Base-by-base conservation (phyloP, 2,888 invertebrate genomes). In the Elegia similella region DNA sequence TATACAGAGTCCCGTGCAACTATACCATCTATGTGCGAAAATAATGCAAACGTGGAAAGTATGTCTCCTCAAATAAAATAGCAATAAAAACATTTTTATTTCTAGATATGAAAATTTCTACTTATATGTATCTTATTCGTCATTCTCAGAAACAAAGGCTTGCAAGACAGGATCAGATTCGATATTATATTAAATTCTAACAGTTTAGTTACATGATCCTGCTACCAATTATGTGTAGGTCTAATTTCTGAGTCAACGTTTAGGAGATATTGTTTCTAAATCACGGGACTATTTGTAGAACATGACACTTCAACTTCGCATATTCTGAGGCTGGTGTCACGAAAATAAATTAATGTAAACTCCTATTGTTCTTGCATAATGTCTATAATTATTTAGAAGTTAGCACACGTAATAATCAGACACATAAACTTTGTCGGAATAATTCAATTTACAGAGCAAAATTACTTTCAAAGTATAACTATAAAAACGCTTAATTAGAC, bases 261-360 rank as follows among this genome's bases (percentile, higher is more conserved):
- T 46, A 46, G 46, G n/a, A 29, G 29, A 17, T 29, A 46, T 29
- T 46, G 46, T 46, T 46, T 46, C 46, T 46, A 46, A 38, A 23
- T 29, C 44, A 17, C 46, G 10, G 12, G 8, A 46, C 46, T 23
- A 46, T 46, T 46, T 12, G 46, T 17, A 46, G 23, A 46, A 46
- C 46, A 46, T 46, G 46, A 29, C 46, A 46, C 46, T 23, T 23
- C 46, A 17, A 23, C 23, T 23, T 29, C 23, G 23, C 46, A 29
- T 46, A 38, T 38, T 38, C 10, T 8, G 38, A 38, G 38, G 2
- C 38, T 10, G 38, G 12, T 38, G 38, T 38, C 73, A 38, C 12
- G 6, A n/a, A 38, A 12, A 38, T 12, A 38, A 38, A 38, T 38
- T 5, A 38, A 38, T 38, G 10, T 38, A 8, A n/a, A 3, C n/a